phyloP scores from a whole-genome alignment of 2,888 invertebrate genomes.

The Yponomeuta evonymella region DNA sequence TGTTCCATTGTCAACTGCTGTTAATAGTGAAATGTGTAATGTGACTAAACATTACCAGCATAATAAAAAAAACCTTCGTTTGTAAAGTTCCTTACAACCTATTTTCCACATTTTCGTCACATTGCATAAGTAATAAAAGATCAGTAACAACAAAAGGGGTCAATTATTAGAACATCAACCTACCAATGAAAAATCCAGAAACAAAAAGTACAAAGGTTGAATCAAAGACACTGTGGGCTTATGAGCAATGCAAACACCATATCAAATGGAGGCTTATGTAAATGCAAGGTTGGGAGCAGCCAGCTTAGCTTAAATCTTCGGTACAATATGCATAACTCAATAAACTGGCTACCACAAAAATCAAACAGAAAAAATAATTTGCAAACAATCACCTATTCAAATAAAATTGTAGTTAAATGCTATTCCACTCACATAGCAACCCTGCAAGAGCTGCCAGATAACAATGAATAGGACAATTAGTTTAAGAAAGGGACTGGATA shows the following conservation, averaged over 20 bases:
- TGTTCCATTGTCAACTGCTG: no score
- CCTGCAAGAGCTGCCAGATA: background rate
- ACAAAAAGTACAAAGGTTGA: background rate
- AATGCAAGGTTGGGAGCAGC: background rate
- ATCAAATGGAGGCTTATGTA: background rate
- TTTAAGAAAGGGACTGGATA: no score
- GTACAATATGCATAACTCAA: no score
- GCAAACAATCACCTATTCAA: background rate
- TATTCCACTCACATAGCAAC: background rate
- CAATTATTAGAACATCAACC: no score
- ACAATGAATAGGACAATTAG: background rate
- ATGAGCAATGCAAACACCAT: background rate
- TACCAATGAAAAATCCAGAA: background rate
- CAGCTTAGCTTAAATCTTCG: background rate
- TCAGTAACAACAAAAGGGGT: no score
- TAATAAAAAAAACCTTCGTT: no score
- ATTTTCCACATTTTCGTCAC: no score
- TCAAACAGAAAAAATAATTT: background rate
- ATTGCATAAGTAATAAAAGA: no score
- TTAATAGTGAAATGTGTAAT: no score
- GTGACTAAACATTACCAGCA: no score
- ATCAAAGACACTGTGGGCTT: background rate
- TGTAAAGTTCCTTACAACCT: no score
- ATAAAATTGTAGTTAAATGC: background rate
- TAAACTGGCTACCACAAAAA: no score